Conservation (phyloP, 2,113 vertebrate genomes). For the Casuarius casuarius region DNA sequence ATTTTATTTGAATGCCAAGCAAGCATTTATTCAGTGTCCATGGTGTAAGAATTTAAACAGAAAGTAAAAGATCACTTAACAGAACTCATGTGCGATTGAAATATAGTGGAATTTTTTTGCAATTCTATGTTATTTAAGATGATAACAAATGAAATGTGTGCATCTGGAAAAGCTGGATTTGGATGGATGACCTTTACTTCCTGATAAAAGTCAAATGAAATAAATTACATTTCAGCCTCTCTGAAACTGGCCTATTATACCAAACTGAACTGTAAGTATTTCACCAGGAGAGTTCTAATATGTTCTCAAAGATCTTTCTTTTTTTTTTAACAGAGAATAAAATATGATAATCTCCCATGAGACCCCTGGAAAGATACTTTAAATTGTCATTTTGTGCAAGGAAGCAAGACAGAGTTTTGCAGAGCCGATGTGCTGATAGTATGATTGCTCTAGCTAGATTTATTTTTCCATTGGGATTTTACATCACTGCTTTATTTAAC, state of each 20-base stretch:
- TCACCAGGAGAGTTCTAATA: conserved; percentile 27
- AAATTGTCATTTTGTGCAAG: conserved; percentile 47
- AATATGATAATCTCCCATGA: conserved; percentile 15
- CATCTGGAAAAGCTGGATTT: conserved; percentile 28
- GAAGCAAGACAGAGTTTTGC: conserved; percentile 14
- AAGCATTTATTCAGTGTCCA: not conserved
- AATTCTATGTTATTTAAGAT: conserved; percentile 25
- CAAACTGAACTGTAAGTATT: conserved; percentile 28
- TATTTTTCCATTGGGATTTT: conserved; percentile 28
- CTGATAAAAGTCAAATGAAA: conserved; percentile 64
- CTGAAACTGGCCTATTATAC: not conserved
- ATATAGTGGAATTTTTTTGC: not conserved
- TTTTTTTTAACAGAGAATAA: not conserved
- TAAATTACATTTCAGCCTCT: conserved; percentile 30
- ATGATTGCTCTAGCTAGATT: conserved; percentile 23
- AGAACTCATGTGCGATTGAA: not conserved
- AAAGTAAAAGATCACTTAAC: not conserved
- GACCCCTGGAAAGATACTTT: conserved; percentile 44
- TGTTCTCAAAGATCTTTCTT: not conserved
- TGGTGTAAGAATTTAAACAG: not conserved
- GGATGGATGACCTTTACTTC: conserved; percentile 15
- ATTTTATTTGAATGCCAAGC: not conserved
- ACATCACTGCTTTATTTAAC: conserved; percentile 14
- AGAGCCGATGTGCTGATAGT: conserved; percentile 30
- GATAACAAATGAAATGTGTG: conserved; percentile 40